Conservation (phyloP, 1,140 invertebrate genomes). For the Lutraria rhynchaena region DNA sequence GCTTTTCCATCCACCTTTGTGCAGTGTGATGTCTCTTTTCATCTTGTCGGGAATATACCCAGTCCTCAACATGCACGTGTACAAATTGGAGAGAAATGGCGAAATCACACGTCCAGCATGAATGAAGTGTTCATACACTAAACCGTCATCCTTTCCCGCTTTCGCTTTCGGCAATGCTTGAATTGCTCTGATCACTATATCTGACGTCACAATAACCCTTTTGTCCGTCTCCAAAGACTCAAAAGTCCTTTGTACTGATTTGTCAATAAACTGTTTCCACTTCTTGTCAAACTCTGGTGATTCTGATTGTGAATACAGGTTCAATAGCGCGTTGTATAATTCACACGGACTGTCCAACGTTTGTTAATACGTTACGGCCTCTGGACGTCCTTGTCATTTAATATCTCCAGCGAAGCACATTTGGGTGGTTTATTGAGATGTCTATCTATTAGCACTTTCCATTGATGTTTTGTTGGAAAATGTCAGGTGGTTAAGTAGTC, state of each 20-base stretch:
- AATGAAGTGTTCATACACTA: conserved; percentile 34
- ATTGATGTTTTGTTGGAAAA: no score
- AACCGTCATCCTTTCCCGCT: conserved; percentile 3
- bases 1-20: conserved; percentile 29
- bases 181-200: background rate
- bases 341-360: no score
- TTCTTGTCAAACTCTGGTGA: no score
- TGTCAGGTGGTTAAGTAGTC: no score
- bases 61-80: background rate
- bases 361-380: no score
- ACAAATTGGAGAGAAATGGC: background rate
- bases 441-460: no score
- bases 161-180: conserved; percentile 4
- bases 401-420: no score
- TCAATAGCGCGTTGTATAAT: no score
- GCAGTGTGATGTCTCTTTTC: conserved; percentile 22
- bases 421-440: no score
- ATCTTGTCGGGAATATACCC: conserved; percentile 12
- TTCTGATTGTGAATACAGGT: no score
- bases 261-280: background rate
- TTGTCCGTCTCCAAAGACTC: background rate
- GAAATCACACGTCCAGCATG: background rate
- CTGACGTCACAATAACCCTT: background rate
- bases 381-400: no score
- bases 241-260: background rate